A percentile compares a stretch with the other conserved stretches of the same genome.
These are phyloP conservation scores for Cathartes aura DNA, from an alignment of 2,113 vertebrate species.

Conservation along the genomic window DNA sequence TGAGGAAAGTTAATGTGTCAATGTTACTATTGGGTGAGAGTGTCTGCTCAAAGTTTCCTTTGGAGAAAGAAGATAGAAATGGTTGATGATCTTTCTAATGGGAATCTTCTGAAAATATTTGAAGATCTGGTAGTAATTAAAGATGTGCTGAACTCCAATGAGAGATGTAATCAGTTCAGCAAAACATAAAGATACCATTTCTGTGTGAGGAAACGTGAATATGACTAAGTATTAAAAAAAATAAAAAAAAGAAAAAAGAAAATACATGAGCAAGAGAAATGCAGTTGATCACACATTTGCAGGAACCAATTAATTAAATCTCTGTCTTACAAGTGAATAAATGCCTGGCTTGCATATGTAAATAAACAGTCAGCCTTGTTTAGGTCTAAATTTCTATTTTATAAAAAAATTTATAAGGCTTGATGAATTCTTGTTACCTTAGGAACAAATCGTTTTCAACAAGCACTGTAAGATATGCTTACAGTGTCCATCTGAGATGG, in stretches of 20 bases:
- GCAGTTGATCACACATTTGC: neutral
- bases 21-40: constrained; percentile 65
- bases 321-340: neutral
- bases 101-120: constrained; percentile 50
- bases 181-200: neutral
- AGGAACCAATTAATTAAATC: neutral
- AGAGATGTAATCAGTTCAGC: neutral
- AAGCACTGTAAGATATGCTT: neutral
- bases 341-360: neutral
- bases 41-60: constrained; percentile 58
- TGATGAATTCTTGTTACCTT: neutral
- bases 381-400: neutral
- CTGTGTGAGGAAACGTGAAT: neutral
- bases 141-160: neutral
- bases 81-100: constrained; percentile 36
- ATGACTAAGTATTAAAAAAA: neutral
- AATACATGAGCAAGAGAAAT: neutral
- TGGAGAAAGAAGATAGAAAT: constrained; percentile 28
- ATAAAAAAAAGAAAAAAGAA: neutral
- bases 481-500: neutral
- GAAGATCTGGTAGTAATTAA: constrained; percentile 13
- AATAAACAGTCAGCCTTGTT: neutral
- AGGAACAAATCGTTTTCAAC: neutral
- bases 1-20: constrained; percentile 80
- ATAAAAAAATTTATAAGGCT: neutral